phyloP scores from a whole-genome alignment of 2,113 vertebrate species.

The Coracopsis vasa region DNA sequence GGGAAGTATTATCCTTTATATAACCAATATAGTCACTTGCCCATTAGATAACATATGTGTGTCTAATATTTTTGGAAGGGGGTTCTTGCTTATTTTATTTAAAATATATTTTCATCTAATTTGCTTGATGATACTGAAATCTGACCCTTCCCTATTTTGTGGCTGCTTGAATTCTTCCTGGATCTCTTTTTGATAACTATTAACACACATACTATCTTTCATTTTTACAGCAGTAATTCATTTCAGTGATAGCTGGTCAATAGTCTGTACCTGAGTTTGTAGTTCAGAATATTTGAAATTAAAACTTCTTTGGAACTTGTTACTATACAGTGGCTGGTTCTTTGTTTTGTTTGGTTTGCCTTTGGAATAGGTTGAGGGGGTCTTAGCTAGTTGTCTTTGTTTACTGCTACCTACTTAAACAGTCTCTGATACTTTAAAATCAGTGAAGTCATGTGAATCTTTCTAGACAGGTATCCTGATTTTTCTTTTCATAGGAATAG shows the following conservation, averaged over 20 bases:
- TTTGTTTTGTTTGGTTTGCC: background rate
- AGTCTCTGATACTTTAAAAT: background rate
- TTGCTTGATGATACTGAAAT: background rate
- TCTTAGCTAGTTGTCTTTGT: background rate
- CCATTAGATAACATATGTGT: background rate
- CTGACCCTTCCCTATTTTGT: background rate
- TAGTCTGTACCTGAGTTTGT: background rate
- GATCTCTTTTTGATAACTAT: background rate
- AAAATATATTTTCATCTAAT: background rate
- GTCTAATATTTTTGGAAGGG: background rate
- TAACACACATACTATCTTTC: accelerated
- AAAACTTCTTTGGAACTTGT: background rate
- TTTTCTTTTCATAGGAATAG: background rate
- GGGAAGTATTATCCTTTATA: background rate
- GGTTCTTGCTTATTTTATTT: background rate
- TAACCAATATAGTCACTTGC: background rate
- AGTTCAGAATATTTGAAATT: background rate
- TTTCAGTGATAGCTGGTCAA: background rate
- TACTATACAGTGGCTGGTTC: background rate
- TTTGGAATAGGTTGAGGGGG: background rate
- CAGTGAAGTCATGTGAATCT: background rate
- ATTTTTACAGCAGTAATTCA: background rate
- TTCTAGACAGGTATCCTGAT: background rate
- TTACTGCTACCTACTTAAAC: background rate
- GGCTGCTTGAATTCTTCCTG: background rate